A percentile compares a stretch with the other conserved stretches of the same genome.
Conservation (phyloP, 2,888 invertebrate species). For the Epirrita christyi region DNA sequence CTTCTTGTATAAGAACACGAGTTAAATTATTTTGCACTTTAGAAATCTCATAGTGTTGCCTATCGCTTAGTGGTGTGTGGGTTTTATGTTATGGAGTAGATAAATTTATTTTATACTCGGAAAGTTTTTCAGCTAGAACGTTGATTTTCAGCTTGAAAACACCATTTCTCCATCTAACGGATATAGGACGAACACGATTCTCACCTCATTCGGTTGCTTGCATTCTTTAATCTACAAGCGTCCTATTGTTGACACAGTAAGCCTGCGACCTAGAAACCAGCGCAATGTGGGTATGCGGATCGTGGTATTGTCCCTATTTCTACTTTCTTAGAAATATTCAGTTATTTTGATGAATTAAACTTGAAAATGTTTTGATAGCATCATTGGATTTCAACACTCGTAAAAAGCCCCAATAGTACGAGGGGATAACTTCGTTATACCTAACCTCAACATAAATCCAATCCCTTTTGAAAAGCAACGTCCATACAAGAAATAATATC, state of each 20-base stretch:
- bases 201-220: conserved; percentile 42
- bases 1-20: no score
- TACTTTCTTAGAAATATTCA: neutral
- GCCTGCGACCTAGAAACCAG: conserved; percentile 61
- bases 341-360: neutral
- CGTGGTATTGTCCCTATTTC: conserved; percentile 4
- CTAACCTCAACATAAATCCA: no score
- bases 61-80: no score
- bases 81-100: no score
- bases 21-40: no score
- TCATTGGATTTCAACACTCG: neutral
- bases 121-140: conserved; percentile 2
- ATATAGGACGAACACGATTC: conserved; percentile 24
- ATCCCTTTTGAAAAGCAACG: no score
- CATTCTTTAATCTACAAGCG: conserved; percentile 61
- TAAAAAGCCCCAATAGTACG: no score
- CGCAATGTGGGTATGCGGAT: conserved; percentile 12
- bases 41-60: no score
- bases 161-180: conserved; percentile 4
- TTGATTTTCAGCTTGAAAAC: conserved; percentile 12
- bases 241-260: conserved; percentile 59
- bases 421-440: no score
- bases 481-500: no score
- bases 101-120: no score
- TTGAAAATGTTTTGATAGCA: neutral